Base-by-base conservation (phyloP, 2,113 vertebrate species). In the Barbus barbus region DNA sequence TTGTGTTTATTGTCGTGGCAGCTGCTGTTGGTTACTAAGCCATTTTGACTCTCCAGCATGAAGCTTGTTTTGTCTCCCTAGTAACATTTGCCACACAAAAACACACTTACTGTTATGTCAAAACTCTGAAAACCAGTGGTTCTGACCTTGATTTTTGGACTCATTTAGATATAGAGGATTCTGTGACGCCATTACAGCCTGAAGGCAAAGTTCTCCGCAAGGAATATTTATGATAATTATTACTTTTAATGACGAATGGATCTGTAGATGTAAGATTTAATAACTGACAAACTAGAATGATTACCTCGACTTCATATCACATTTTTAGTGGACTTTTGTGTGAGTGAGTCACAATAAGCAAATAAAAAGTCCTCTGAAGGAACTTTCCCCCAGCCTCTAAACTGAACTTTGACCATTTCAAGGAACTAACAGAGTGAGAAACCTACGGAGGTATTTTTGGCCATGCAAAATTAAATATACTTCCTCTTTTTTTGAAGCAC, bases 21-120 rank as follows among this genome's bases (percentile, higher is more conserved):
- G 86, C 85, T 87, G 84, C 85, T 58, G 76, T 78, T 44, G 77
- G 86, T 90, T 87, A 90, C 89, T 83, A 87, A 84, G 84, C 36
- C 82, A 84, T 60, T 83, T 88, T 71, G 67, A 28, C 77, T 65
- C 85, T 24, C 28, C 84, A 5, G 74, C 16, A 60, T 58, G 3
- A 82, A 26, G 71, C 71, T 85, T 87, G 82, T 88, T 90, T 85
- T 81, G 89, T 90, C 82, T 87, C 89, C 83, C 81, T 87, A 69
- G 87, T 67, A 88, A 90, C 89, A 67, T 36, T 76, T 22, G 36
- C 16, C 58, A 83, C 84, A 41, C 33, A 74, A 84, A 85, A 88
- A 88, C 81, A 88, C 81, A 88, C 31, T 76, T 76, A 20, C 77
- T 51, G 78, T 78, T 75, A 46, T 82, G 83, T 85, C 58, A 80